These are phyloP conservation scores for Mastomys natalensis DNA, from an alignment of 2,113 vertebrate genomes.

Conservation along the genomic window DNA sequence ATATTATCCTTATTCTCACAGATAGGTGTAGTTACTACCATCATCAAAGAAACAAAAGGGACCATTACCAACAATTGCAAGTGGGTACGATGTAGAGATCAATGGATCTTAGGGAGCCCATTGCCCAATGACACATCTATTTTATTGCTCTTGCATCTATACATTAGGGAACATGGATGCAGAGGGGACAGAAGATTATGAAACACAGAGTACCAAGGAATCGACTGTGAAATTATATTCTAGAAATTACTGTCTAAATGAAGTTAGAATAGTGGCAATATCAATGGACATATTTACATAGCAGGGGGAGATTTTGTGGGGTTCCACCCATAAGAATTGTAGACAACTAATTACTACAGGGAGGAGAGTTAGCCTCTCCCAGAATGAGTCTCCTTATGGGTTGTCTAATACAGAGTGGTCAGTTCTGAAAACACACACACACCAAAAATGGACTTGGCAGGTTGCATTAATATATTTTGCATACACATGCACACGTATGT, in stretches of 20 bases:
- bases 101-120: neutral
- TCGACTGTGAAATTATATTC: no score
- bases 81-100: neutral
- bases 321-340: neutral
- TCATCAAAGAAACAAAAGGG: neutral
- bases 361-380: neutral
- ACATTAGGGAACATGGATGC: neutral
- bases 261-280: neutral
- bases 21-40: neutral
- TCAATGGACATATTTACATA: neutral
- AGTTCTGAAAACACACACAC: neutral
- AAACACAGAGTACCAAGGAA: neutral
- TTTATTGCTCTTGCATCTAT: neutral
- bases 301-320: neutral
- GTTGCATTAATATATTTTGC: neutral
- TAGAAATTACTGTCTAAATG: neutral
- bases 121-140: neutral
- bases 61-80: neutral
- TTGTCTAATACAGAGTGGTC: neutral
- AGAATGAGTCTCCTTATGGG: neutral
- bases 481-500: neutral
- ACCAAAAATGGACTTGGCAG: neutral
- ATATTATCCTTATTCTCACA: neutral
- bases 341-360: neutral
- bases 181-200: neutral